Base-by-base conservation (phyloP, 2,113 vertebrate species). In the Chascanopsetta lugubris region DNA sequence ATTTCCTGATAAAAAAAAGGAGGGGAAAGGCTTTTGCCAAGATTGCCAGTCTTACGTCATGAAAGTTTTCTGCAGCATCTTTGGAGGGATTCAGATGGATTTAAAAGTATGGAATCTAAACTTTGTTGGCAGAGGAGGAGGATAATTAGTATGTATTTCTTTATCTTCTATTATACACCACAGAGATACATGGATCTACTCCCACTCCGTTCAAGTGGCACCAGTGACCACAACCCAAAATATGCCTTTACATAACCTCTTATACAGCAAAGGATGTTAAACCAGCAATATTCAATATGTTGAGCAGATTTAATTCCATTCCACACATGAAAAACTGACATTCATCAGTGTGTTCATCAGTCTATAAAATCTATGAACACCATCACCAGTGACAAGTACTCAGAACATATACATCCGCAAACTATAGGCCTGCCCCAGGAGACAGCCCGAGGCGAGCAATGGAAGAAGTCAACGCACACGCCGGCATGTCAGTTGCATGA, bases 1-100 rank as follows among this genome's bases (percentile, higher is more conserved):
- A 61, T 71, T 72, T 76, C 78, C 64, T 72, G 78, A 85, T 83
- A 73, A 82, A 77, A 86, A 77, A 22, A 69, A n/a, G n/a, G n/a
- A n/a, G n/a, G n/a, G n/a, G n/a, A n/a, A 36, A 74, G 82, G 47
- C 51, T 57, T 20, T 43, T 51, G 72, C 54, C 68, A 80, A 69
- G 65, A 78, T 57, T 57, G 13, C 56, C 11, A 20, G 51, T 68
- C 63, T 86, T 70, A 72, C 51, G 73, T 84, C 70, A 80, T 72
- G 51, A 67, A 80, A 62, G 66, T 32, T 56, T 67, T 69, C 42
- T 46, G 48, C 24, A 46, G 76, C 47, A n/a, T 50, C n/a, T 79
- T 55, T 43, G 26, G 50, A 68, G 57, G 69, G 72, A 62, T 71
- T 74, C 2, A 3, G 7, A 36, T 38, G 70, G 70, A 75, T 74